Base-by-base conservation (phyloP, 1,140 invertebrate genomes). In the Melitaea cinxia region DNA sequence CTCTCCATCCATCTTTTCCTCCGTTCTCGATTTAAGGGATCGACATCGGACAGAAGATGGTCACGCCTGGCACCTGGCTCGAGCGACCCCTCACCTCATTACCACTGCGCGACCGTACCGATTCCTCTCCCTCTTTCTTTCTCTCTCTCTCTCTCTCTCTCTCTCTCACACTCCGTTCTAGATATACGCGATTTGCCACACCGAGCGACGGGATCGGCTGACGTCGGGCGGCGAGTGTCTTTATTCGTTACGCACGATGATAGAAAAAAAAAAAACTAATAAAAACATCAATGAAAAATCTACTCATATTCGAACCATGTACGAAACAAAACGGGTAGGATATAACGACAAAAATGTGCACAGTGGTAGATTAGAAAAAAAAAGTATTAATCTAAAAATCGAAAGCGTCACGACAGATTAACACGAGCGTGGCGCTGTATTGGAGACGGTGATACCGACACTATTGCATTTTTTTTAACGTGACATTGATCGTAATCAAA, bases 21-120 rank as follows among this genome's bases (percentile, higher is more conserved):
- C n/a, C n/a, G n/a, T n/a, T n/a, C n/a, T n/a, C n/a, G n/a, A n/a
- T n/a, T n/a, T n/a, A n/a, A n/a, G n/a, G n/a, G n/a, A n/a, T n/a
- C n/a, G 94, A 94, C 93, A 95, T 94, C 94, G 94, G 94, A 90
- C 91, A 92, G 91, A 93, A 92, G 92, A 93, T 92, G 92, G 92
- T 89, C 77, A 88, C 82, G 66, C 67, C 75, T 73, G 70, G 24
- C 26, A 15, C 33, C 91, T 91, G 85, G n/a, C n/a, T n/a, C n/a
- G n/a, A n/a, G n/a, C n/a, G n/a, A n/a, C n/a, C n/a, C n/a, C n/a
- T n/a, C n/a, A n/a, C n/a, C n/a, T n/a, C n/a, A n/a, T n/a, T 26
- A 26, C 24, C 2, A 26, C 24, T 26, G 24, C 6, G 6, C 24
- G 24, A 26, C 24, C 6, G 24, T 26, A 26, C 24, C n/a, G n/a